phyloP scores from a whole-genome alignment of 2,797 vertebrate genomes.

The Remorina albescens region DNA sequence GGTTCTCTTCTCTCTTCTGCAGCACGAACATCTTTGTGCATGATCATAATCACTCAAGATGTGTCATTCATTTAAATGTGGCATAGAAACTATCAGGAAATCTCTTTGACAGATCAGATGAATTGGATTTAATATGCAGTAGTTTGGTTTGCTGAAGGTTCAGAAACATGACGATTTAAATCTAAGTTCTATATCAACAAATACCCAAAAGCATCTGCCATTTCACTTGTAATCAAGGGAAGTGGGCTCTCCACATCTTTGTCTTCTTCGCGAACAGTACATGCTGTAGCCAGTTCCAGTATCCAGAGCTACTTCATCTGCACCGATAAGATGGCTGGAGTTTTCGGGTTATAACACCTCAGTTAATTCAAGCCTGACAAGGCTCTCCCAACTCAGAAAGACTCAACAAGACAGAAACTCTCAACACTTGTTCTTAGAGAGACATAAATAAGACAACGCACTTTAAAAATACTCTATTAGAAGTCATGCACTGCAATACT shows the following conservation, averaged over 20 bases:
- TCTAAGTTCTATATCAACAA: slow-evolving; percentile 11
- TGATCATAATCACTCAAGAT: slow-evolving; percentile 28
- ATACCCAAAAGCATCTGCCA: slow-evolving; percentile 31
- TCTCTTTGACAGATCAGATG: slow-evolving; percentile 8
- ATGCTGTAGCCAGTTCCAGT: slow-evolving; percentile 18
- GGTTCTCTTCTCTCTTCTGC: slow-evolving; percentile 12
- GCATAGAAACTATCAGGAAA: background rate
- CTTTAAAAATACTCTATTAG: background rate
- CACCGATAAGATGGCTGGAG: slow-evolving; percentile 43
- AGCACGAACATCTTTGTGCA: background rate
- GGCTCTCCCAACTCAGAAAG: slow-evolving; percentile 37
- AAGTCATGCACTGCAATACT: background rate
- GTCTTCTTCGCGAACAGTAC: slow-evolving; percentile 30
- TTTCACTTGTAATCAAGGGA: slow-evolving; percentile 57
- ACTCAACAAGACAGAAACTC: slow-evolving; percentile 53
- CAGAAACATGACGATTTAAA: slow-evolving; percentile 23
- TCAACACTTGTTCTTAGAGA: slow-evolving; percentile 37
- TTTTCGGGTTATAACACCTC: slow-evolving; percentile 55
- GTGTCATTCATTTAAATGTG: slow-evolving; percentile 2
- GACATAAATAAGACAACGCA: background rate
- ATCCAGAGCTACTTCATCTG: slow-evolving; percentile 44
- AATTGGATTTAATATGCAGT: slow-evolving; percentile 11
- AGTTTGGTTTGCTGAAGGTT: slow-evolving; percentile 10
- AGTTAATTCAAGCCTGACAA: slow-evolving; percentile 49
- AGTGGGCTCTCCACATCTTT: slow-evolving; percentile 33